A percentile compares a stretch with the other conserved stretches of the same genome.
Evolutionary conservation across 2,113 vertebrate genomes (phyloP).

Genomic region (Xiphorhynchus elegans): DNA sequence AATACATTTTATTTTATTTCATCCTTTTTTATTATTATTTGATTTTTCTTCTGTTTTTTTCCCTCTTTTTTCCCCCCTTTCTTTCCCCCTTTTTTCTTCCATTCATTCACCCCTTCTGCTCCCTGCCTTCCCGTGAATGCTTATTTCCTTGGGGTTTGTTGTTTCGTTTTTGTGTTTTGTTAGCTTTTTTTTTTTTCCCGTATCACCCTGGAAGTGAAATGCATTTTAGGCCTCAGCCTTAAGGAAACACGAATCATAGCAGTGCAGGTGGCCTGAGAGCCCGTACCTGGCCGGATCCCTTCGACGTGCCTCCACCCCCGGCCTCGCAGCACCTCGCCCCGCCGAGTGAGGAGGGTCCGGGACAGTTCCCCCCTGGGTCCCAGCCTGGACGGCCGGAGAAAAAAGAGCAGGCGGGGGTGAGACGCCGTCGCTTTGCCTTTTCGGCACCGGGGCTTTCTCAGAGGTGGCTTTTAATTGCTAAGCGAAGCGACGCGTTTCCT

Average conservation of each 20-base stretch:
- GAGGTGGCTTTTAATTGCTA: slow-evolving; percentile 33
- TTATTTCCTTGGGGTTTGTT: neutral
- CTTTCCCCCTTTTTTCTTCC: neutral
- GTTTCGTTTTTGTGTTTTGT: neutral
- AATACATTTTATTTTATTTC: neutral
- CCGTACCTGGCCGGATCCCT: neutral
- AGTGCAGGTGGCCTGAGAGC: neutral
- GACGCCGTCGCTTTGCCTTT: slow-evolving; percentile 2
- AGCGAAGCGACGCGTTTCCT: slow-evolving; percentile 9
- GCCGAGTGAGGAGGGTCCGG: neutral
- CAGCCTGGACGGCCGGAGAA: neutral
- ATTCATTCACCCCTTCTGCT: neutral
- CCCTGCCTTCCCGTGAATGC: neutral
- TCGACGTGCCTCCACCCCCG: neutral
- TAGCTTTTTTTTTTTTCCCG: neutral
- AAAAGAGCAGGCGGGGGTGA: neutral
- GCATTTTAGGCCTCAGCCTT: slow-evolving; percentile 50
- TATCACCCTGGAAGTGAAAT: slow-evolving; percentile 27
- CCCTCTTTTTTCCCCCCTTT: too few species aligned
- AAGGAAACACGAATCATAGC: slow-evolving; percentile 31
- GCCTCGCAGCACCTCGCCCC: neutral
- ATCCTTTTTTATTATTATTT: neutral
- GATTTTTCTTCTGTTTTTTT: neutral
- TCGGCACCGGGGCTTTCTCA: neutral
- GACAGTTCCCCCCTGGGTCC: neutral